Conservation (phyloP, 2,113 vertebrate genomes). For the Lipophrys pholis region DNA sequence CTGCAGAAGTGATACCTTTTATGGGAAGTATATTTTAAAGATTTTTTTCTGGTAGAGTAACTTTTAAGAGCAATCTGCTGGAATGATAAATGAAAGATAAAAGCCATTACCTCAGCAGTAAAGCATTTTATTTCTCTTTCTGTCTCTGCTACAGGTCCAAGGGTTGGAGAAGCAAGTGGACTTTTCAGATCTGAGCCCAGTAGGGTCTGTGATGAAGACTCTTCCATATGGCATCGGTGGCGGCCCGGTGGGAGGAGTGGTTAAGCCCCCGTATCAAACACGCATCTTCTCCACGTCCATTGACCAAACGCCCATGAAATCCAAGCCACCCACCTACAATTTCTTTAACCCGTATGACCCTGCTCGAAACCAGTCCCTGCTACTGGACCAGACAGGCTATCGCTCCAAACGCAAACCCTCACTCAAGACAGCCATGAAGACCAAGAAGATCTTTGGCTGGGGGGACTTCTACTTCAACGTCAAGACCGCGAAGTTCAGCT, state of each 20-base stretch:
- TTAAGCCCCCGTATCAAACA: constrained; percentile 84
- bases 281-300: constrained; percentile 80
- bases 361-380: constrained; percentile 83
- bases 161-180: constrained; percentile 87
- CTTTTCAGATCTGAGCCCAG: constrained; percentile 87
- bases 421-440: constrained; percentile 88
- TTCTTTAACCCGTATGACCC: constrained; percentile 84
- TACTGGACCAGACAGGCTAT: constrained; percentile 82
- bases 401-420: constrained; percentile 90
- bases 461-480: constrained; percentile 98
- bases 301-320: constrained; percentile 82
- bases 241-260: constrained; percentile 68
- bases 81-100: background rate
- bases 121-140: background rate
- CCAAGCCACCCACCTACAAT: constrained; percentile 81
- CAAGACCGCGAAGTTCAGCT: constrained; percentile 92
- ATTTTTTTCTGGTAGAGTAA: too few species aligned
- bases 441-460: constrained; percentile 98
- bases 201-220: constrained; percentile 83
- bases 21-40: too few species aligned
- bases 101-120: background rate
- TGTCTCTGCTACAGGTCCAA: constrained; percentile 80
- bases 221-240: constrained; percentile 81
- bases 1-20: too few species aligned
- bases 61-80: background rate